Base-by-base conservation (phyloP, 1,140 invertebrate genomes). In the Trichonephila inaurata region DNA sequence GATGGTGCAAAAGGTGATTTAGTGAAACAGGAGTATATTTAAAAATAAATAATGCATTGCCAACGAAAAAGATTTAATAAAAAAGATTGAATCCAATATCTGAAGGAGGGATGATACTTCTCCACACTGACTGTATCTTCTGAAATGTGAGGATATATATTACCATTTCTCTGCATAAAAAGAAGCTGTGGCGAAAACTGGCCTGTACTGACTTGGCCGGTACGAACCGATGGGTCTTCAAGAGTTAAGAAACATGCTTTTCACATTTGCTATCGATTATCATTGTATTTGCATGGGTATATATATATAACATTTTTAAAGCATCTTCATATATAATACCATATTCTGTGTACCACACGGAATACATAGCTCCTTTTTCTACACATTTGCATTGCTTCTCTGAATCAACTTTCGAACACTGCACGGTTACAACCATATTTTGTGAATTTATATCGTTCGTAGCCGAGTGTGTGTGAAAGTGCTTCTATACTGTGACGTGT, bases 351-450 rank as follows among this genome's bases (percentile, higher is more conserved):
- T 16, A 0, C 33, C 33, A 58, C 28, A 60, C 19, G 51, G 82
- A 58, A 12, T 83, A 6, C 19, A 51, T 51, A 44, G 19, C n/a
- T 51, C 24, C 82, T 58, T 83, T 83, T 83, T 83, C 51, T 83
- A 58, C 82, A 83, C 82, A 83, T 60, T 24, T 60, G 82, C 51
- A 83, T 83, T 83, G 82, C 51, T 83, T 58, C 58, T 21, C 40
- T 1, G 14, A 83, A 21, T 60, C 82, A 83, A 83, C 82, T 83
- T 83, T 60, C 82, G 44, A 28, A 83, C 82, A 83, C 82, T 58
- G 82, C 82, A 83, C 82, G 44, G 82, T 83, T 83, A 60, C 82
- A 60, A 58, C 12, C 82, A 83, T 58, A 60, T 83, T 83, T 83
- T 83, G 82, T 83, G 82, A 83, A 51, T 83, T 60, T 83, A 12